Evolutionary conservation across 1,140 invertebrate genomes (phyloP).

Genomic region (Drosophila lacteicornis): DNA sequence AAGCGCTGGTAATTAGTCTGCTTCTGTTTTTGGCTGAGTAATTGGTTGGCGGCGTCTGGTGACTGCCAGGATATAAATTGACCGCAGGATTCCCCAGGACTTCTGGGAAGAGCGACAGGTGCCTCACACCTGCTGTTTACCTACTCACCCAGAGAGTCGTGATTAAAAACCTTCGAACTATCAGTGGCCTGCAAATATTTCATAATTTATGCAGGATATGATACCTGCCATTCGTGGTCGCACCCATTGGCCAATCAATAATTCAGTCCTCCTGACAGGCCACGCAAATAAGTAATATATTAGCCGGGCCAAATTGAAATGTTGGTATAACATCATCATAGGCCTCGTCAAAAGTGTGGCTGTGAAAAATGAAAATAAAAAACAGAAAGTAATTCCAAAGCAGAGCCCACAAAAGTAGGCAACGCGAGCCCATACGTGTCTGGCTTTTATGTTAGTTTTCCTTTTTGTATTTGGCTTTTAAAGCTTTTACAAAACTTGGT

Average conservation of each 20-base stretch:
- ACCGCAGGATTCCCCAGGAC: constrained; percentile 19
- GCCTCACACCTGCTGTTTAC: constrained; percentile 18
- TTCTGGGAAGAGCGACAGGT: constrained; percentile 2
- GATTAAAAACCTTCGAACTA: constrained; percentile 34
- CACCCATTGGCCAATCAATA: constrained; percentile 49
- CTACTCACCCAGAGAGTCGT: background rate
- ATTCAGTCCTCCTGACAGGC: constrained; percentile 37
- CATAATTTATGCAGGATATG: constrained; percentile 46
- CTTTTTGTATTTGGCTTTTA: constrained; percentile 19
- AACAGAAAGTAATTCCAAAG: constrained; percentile 11
- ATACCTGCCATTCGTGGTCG: constrained; percentile 13
- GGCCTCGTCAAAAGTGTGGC: background rate
- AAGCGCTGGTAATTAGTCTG: constrained; percentile 41
- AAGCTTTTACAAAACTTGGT: constrained; percentile 35
- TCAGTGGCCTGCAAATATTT: constrained; percentile 42
- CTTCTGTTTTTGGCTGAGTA: constrained; percentile 21
- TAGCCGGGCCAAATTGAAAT: constrained; percentile 41
- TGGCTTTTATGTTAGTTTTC: constrained; percentile 24
- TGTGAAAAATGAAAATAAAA: constrained; percentile 29
- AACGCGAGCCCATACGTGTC: constrained; percentile 19
- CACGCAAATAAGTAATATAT: constrained; percentile 68
- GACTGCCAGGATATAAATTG: constrained; percentile 15
- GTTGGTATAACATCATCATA: constrained; percentile 37
- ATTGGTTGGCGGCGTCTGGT: constrained; percentile 41
- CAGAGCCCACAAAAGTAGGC: constrained; percentile 42